phyloP scores from a whole-genome alignment of 2,113 vertebrate genomes.

The Lampris incognitus region DNA sequence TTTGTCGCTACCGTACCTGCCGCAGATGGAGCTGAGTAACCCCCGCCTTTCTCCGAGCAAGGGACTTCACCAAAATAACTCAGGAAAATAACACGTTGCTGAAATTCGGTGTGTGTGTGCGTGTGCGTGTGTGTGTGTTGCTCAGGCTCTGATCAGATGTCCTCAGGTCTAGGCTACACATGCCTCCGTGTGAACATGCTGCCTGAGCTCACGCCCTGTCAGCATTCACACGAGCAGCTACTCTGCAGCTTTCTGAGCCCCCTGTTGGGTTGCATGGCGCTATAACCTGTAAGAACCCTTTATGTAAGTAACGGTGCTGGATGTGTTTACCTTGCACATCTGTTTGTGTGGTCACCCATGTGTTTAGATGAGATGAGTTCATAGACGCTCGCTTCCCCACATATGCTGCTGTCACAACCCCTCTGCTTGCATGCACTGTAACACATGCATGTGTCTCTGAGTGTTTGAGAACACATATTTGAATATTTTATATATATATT shows the following conservation, averaged over 20 bases:
- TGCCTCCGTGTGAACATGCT: conserved; percentile 1
- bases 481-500: too few species aligned
- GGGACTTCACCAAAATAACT: too few species aligned
- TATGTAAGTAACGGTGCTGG: conserved; percentile 24
- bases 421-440: too few species aligned
- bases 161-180: background rate
- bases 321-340: background rate
- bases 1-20: too few species aligned
- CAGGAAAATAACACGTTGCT: too few species aligned
- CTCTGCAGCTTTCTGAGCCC: background rate
- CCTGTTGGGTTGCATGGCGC: conserved; percentile 6
- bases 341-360: background rate
- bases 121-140: background rate
- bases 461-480: too few species aligned
- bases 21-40: too few species aligned
- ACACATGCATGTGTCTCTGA: too few species aligned
- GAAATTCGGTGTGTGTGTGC: conserved; percentile 2
- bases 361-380: too few species aligned
- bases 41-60: too few species aligned
- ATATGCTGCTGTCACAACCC: too few species aligned
- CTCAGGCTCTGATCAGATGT: background rate
- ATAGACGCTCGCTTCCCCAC: too few species aligned
- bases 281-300: background rate
- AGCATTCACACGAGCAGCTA: background rate
- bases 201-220: conserved; percentile 9